phyloP scores from a whole-genome alignment of 2,113 vertebrate genomes.

The Tetrao urogallus region DNA sequence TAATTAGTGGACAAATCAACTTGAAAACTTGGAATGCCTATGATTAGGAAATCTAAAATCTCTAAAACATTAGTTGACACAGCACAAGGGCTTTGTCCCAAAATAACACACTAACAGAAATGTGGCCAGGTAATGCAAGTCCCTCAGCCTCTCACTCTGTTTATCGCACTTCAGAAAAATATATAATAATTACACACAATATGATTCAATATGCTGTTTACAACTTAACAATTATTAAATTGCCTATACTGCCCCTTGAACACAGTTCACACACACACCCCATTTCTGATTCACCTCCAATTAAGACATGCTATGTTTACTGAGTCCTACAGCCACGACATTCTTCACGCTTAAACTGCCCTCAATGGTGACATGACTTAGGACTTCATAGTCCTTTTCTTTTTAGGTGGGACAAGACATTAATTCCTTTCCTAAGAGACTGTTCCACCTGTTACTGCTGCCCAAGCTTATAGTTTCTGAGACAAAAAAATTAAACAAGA shows the following conservation, averaged over 20 bases:
- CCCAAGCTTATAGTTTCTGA: background rate
- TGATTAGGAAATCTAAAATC: slow-evolving; percentile 28
- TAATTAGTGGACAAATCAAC: slow-evolving; percentile 53
- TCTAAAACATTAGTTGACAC: slow-evolving; percentile 31
- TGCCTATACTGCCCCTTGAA: slow-evolving; percentile 35
- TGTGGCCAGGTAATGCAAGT: background rate
- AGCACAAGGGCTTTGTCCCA: slow-evolving; percentile 9
- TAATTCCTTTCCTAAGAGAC: background rate
- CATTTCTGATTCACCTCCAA: slow-evolving; percentile 43
- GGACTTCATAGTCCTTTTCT: background rate
- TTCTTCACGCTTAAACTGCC: background rate
- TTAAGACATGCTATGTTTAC: background rate
- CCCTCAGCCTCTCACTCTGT: background rate
- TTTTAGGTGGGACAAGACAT: background rate
- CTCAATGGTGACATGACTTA: background rate
- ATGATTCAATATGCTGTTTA: slow-evolving; percentile 7
- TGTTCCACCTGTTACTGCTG: background rate
- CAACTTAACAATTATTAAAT: slow-evolving; percentile 17
- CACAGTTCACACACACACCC: slow-evolving; percentile 12
- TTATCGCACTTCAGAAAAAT: background rate
- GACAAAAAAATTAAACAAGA: background rate
- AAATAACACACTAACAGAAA: background rate
- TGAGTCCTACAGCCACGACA: slow-evolving; percentile 5
- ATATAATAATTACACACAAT: background rate
- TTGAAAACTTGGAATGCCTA: slow-evolving; percentile 15